phyloP scores from a whole-genome alignment of 2,888 invertebrate species.

The Ferdinandea cuprea region DNA sequence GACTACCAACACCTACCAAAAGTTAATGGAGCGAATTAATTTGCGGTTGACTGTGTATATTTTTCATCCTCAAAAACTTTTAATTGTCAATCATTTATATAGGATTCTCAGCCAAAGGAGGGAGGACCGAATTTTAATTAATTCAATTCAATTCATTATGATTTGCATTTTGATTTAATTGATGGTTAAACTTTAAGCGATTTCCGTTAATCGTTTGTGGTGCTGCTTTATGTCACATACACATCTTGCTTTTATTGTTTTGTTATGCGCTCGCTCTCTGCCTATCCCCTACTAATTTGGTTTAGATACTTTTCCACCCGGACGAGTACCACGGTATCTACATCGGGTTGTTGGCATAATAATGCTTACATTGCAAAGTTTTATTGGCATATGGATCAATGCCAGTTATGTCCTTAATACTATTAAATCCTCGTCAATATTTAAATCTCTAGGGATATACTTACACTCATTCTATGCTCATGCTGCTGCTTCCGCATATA shows the following conservation, averaged over 20 bases:
- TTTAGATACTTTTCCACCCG: slow-evolving; percentile 1
- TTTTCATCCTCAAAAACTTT: slow-evolving; percentile 17
- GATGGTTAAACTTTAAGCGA: slow-evolving; percentile 38
- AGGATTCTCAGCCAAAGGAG: background rate
- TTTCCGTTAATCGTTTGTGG: slow-evolving; percentile 30
- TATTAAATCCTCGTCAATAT: slow-evolving; percentile 67
- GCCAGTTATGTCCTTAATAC: slow-evolving; percentile 57
- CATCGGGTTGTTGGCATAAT: slow-evolving; percentile 22
- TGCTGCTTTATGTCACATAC: background rate
- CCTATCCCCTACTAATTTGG: background rate
- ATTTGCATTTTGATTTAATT: slow-evolving; percentile 53
- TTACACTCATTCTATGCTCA: background rate
- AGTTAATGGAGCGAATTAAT: slow-evolving; percentile 61
- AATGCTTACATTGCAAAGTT: slow-evolving; percentile 26
- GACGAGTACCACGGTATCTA: too few relatives aligned
- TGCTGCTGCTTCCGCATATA: too few relatives aligned
- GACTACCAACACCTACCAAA: slow-evolving; percentile 3
- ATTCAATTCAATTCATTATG: slow-evolving; percentile 49
- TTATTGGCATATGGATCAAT: slow-evolving; percentile 60
- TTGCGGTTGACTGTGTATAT: slow-evolving; percentile 16
- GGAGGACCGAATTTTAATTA: slow-evolving; percentile 44
- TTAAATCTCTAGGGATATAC: slow-evolving; percentile 51
- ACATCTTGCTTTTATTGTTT: background rate
- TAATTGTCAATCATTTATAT: slow-evolving; percentile 52
- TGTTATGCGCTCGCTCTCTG: background rate